phyloP scores from a whole-genome alignment of 2,797 vertebrate species.

The Otolemur crassicaudatus region DNA sequence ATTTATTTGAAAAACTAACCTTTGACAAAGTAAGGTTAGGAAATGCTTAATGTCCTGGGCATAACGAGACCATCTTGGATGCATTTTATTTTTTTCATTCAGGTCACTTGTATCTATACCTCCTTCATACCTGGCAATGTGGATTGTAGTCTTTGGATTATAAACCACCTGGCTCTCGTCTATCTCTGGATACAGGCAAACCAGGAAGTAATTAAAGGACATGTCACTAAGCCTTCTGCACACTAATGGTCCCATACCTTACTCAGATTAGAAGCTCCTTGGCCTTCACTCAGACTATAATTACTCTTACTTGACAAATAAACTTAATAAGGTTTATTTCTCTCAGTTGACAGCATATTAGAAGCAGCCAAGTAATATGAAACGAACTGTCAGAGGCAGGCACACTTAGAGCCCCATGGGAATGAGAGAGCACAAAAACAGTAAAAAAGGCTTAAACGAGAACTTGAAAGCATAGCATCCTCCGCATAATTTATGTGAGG shows the following conservation, averaged over 20 bases:
- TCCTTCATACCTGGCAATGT: background rate
- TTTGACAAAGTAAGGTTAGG: background rate
- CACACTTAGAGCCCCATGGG: background rate
- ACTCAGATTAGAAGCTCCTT: background rate
- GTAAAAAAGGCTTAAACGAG: background rate
- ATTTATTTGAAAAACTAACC: background rate
- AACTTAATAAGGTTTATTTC: background rate
- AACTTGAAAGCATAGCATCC: background rate
- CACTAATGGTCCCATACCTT: background rate
- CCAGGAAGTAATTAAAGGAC: background rate
- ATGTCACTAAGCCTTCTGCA: background rate
- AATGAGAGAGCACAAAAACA: background rate
- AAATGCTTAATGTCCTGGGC: background rate
- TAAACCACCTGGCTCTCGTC: background rate
- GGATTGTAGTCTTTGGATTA: background rate
- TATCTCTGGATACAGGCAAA: background rate
- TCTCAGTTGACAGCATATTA: background rate
- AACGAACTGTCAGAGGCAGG: background rate
- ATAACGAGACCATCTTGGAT: background rate
- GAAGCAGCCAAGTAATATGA: slow-evolving; percentile 33
- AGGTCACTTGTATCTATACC: background rate
- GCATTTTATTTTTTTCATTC: background rate
- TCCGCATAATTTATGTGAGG: background rate
- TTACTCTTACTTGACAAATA: slow-evolving; percentile 35
- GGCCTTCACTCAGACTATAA: background rate